These are phyloP conservation scores for Zygothrica quintamaculata DNA, from an alignment of 2,888 invertebrate species.

Conservation along the genomic window DNA sequence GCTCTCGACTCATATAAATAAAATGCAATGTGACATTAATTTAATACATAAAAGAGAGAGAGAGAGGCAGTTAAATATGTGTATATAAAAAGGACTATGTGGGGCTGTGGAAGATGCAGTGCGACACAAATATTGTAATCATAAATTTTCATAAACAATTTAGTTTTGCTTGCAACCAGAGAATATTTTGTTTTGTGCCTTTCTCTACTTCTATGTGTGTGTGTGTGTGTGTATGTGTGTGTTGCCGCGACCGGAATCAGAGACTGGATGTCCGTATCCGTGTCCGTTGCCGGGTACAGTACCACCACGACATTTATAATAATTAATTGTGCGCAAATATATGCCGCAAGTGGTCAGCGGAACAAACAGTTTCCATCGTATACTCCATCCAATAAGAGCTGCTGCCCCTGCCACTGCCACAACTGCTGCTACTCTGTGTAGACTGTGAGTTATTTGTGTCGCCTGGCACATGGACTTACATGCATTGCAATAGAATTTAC, in stretches of 20 bases:
- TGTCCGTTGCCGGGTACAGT: conserved; percentile 20
- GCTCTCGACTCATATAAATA: conserved; percentile 54
- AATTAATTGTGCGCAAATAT: conserved; percentile 83
- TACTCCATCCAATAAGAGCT: conserved; percentile 55
- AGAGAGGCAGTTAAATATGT: too few species aligned
- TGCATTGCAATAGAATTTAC: conserved; percentile 73
- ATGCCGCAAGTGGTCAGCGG: conserved; percentile 78
- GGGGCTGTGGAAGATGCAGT: conserved; percentile 59
- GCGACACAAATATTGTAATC: conserved; percentile 81
- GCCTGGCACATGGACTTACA: conserved; percentile 45
- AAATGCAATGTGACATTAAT: conserved; percentile 52
- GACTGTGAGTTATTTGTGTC: conserved; percentile 77
- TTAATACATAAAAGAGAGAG: conserved; percentile 51
- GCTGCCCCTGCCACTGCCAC: too few species aligned
- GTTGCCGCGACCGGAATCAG: conserved; percentile 41
- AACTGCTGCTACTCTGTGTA: conserved; percentile 57
- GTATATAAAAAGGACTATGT: too few species aligned
- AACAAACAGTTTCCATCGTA: conserved; percentile 1
- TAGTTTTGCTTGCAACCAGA: conserved; percentile 57
- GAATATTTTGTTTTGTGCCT: conserved; percentile 56
- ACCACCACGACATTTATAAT: conserved; percentile 82
- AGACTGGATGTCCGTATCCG: conserved; percentile 33
- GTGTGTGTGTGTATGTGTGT: conserved; percentile 40
- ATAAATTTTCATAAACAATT: conserved; percentile 80
- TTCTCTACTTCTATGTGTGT: too few species aligned